Evolutionary conservation across 2,797 vertebrate genomes (phyloP).

Genomic region (Myotis vivesi): DNA sequence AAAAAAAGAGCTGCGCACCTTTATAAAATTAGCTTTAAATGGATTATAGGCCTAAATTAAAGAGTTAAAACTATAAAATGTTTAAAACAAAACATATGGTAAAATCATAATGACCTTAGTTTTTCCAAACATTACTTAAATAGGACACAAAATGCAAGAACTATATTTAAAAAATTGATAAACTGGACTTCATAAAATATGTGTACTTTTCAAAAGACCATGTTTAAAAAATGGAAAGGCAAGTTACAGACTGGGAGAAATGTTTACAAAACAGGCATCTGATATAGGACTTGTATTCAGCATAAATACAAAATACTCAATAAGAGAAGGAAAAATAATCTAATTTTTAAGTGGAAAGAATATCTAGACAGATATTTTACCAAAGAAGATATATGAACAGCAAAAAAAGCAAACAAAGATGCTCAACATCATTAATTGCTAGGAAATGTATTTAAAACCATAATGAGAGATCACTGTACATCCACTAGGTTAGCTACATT

Average conservation of each 20-base stretch:
- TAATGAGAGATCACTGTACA: neutral
- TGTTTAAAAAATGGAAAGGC: neutral
- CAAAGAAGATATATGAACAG: neutral
- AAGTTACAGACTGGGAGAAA: neutral
- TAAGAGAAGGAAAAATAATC: neutral
- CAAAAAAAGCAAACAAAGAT: conserved; percentile 16
- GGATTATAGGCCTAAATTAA: neutral
- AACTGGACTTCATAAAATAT: neutral
- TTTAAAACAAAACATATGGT: neutral
- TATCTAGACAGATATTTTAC: neutral
- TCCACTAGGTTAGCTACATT: neutral
- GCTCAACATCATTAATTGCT: neutral
- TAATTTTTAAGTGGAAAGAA: neutral
- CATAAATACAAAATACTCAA: conserved; percentile 2
- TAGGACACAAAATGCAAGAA: conserved; percentile 1
- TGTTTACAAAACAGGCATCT: neutral
- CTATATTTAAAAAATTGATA: neutral
- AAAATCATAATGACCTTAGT: neutral
- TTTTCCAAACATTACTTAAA: neutral
- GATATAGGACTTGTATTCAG: neutral
- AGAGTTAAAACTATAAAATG: conserved; percentile 14
- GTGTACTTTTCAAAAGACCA: neutral
- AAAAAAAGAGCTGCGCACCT: neutral
- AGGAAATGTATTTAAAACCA: neutral
- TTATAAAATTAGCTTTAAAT: conserved; percentile 8